A percentile compares a stretch with the other conserved stretches of the same genome.
Conservation (phyloP, 1,140 invertebrate genomes). For the Lerema accius region DNA sequence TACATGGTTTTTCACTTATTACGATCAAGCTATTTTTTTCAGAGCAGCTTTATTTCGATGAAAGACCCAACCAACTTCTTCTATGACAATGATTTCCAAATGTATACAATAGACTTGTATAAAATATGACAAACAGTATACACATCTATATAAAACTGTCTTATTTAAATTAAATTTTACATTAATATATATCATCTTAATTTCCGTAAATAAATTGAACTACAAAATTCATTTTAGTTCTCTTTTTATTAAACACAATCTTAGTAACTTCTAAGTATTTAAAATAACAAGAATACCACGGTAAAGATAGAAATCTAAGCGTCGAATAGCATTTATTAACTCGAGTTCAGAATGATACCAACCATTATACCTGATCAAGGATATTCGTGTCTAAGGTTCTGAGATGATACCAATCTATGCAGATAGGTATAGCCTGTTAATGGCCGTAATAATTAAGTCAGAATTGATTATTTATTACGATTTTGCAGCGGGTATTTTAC, state of each 20-base stretch:
- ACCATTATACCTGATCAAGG: conserved; percentile 52
- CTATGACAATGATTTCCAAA: too few relatives aligned
- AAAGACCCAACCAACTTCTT: too few relatives aligned
- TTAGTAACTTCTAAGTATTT: conserved; percentile 35
- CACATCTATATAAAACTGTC: too few relatives aligned
- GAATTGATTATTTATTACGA: conserved; percentile 43
- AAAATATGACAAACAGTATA: too few relatives aligned
- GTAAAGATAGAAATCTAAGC: conserved; percentile 49
- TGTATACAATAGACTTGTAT: too few relatives aligned
- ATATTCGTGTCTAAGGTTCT: conserved; percentile 43
- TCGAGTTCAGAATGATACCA: conserved; percentile 45
- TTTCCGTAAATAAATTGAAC: conserved; percentile 10
- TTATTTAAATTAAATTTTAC: too few relatives aligned
- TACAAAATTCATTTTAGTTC: background rate
- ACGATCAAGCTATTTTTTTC: too few relatives aligned
- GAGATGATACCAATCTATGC: conserved; percentile 40
- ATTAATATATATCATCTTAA: too few relatives aligned
- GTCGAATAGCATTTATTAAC: conserved; percentile 52
- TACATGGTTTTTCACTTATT: too few relatives aligned
- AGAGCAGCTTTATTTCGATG: too few relatives aligned
- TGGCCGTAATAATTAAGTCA: conserved; percentile 49
- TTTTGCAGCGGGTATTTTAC: conserved; percentile 25
- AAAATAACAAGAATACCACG: conserved; percentile 10
- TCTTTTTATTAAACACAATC: background rate
- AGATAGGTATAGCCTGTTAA: conserved; percentile 41